Evolutionary conservation across 2,797 vertebrate species (phyloP).

Genomic region (Dallia pectoralis): DNA sequence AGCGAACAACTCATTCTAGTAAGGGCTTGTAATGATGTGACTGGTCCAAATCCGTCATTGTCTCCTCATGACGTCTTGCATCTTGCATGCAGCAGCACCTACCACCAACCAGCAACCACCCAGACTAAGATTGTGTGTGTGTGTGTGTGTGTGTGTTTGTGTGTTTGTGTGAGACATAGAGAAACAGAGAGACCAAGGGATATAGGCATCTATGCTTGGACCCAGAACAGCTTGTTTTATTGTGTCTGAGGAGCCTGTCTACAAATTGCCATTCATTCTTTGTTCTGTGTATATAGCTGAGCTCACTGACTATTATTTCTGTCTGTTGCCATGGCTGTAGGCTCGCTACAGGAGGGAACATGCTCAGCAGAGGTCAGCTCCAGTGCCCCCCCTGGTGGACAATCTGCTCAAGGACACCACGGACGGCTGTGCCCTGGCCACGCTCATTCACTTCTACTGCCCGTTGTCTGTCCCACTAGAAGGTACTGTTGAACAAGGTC

Average conservation of each 20-base stretch:
- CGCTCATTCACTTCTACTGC: slow-evolving; percentile 96
- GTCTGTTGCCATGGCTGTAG: slow-evolving; percentile 72
- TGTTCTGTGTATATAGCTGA: slow-evolving; percentile 34
- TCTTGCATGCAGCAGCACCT: slow-evolving; percentile 26
- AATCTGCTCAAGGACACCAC: slow-evolving; percentile 93
- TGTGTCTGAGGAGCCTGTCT: slow-evolving; percentile 1
- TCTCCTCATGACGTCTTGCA: slow-evolving; percentile 1
- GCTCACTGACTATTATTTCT: slow-evolving; percentile 41
- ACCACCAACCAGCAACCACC: slow-evolving; percentile 5
- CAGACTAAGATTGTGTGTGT: not conserved
- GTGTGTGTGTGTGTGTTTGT: not conserved
- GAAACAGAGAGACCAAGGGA: slow-evolving; percentile 3
- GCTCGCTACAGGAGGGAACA: slow-evolving; percentile 87
- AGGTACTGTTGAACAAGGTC: slow-evolving; percentile 65
- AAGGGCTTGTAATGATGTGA: not conserved
- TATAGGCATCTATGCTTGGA: not conserved
- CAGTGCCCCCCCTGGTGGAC: slow-evolving; percentile 88
- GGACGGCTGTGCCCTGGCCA: slow-evolving; percentile 89
- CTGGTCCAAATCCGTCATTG: not conserved
- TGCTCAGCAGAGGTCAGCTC: slow-evolving; percentile 75
- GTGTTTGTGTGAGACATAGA: not conserved
- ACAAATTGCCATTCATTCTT: not conserved
- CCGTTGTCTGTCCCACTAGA: slow-evolving; percentile 83
- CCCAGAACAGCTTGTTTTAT: not conserved
- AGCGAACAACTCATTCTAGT: too few species aligned